phyloP scores from a whole-genome alignment of 2,888 invertebrate species.

The Trachelus iudaicus region DNA sequence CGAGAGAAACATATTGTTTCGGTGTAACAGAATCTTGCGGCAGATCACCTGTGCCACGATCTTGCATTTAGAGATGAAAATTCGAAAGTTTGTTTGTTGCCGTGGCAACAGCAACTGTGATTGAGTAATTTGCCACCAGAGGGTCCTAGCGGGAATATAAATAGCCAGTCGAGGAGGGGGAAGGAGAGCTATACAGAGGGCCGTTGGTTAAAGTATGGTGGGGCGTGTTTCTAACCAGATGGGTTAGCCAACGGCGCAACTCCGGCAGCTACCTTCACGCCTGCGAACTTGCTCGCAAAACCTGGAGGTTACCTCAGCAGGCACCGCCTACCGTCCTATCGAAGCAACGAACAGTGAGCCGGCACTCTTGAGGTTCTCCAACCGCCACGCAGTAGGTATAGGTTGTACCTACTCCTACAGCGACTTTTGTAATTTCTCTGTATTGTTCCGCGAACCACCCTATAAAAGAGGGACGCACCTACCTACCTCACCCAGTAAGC shows the following conservation, averaged over 20 bases:
- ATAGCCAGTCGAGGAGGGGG: not conserved
- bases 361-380: constrained; percentile 42
- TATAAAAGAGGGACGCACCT: constrained; percentile 7
- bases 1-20: not conserved
- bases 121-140: not conserved
- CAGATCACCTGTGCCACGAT: not conserved
- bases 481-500: not conserved
- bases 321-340: constrained; percentile 62
- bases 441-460: constrained; percentile 1
- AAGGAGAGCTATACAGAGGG: not conserved
- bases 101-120: not conserved
- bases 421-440: not conserved
- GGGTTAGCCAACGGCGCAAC: constrained; percentile 43
- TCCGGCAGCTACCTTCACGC: constrained; percentile 41
- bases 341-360: constrained; percentile 27
- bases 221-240: not conserved
- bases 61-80: not conserved
- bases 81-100: not conserved
- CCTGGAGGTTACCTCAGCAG: constrained; percentile 28
- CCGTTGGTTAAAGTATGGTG: not conserved
- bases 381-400: constrained; percentile 34
- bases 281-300: constrained; percentile 52
- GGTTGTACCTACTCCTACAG: not conserved
- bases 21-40: not conserved
- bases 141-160: not conserved